A percentile compares a stretch with the other conserved stretches of the same genome.
Evolutionary conservation across 2,888 invertebrate species (phyloP).

Genomic region (Meiosimyza decipiens): DNA sequence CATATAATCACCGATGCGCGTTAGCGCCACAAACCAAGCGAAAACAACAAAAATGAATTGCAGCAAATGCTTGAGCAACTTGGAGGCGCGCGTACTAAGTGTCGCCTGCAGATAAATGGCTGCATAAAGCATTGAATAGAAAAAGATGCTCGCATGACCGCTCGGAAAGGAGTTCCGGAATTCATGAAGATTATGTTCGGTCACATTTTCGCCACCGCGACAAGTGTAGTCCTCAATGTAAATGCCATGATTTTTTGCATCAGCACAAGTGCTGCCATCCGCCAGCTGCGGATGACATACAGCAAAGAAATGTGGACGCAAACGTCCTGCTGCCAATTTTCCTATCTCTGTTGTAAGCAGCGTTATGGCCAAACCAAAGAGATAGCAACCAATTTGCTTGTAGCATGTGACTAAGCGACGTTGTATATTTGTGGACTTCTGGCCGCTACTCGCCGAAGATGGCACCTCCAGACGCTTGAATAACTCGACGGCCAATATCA

Average conservation of each 20-base stretch:
- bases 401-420: constrained; percentile 53
- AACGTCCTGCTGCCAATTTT: constrained; percentile 54
- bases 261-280: constrained; percentile 70
- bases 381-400: constrained; percentile 55
- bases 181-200: constrained; percentile 73
- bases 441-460: not conserved
- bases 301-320: constrained; percentile 58
- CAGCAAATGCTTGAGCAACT: constrained; percentile 82
- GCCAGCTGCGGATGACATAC: constrained; percentile 82
- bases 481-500: constrained; percentile 57
- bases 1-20: constrained; percentile 57
- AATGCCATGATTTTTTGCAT: constrained; percentile 71
- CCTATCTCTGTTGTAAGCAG: constrained; percentile 53
- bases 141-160: constrained; percentile 89
- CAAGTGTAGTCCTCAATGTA: constrained; percentile 83
- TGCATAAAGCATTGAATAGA: constrained; percentile 86
- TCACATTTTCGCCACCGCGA: constrained; percentile 64
- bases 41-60: constrained; percentile 70
- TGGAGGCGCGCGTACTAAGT: constrained; percentile 82
- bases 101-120: constrained; percentile 90
- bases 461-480: constrained; percentile 50
- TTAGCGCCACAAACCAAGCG: constrained; percentile 59
- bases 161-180: constrained; percentile 91
- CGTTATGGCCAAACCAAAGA: constrained; percentile 56
- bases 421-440: constrained; percentile 36